These are phyloP conservation scores for Lasiurus borealis DNA, from an alignment of 2,113 vertebrate species.

Conservation along the genomic window DNA sequence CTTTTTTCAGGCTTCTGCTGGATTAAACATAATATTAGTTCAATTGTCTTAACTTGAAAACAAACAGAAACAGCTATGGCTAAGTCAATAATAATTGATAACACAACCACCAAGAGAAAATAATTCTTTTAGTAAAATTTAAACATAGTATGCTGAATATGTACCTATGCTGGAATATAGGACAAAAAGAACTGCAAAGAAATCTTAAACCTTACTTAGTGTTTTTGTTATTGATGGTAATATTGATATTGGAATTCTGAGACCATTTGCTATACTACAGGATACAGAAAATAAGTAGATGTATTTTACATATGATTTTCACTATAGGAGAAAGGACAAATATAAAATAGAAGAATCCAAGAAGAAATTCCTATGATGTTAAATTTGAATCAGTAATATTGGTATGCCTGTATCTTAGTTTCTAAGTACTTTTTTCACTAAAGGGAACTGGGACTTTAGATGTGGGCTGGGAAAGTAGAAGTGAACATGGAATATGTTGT, in stretches of 20 bases:
- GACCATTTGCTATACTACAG: neutral
- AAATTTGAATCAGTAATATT: slow-evolving; percentile 13
- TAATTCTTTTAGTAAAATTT: slow-evolving; percentile 55
- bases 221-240: slow-evolving; percentile 18
- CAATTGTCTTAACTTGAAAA: slow-evolving; percentile 51
- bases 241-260: slow-evolving; percentile 23
- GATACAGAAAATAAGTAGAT: slow-evolving; percentile 5
- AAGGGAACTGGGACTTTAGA: neutral
- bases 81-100: slow-evolving; percentile 35
- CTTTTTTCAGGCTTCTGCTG: slow-evolving; percentile 47
- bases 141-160: slow-evolving; percentile 16
- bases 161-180: neutral
- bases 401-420: neutral
- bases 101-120: slow-evolving; percentile 27
- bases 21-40: slow-evolving; percentile 52
- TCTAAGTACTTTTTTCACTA: slow-evolving; percentile 33
- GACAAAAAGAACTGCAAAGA: slow-evolving; percentile 25
- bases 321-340: neutral
- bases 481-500: neutral
- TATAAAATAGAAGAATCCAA: slow-evolving; percentile 11
- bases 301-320: slow-evolving; percentile 12
- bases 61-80: neutral
- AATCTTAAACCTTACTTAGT: slow-evolving; percentile 26
- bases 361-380: slow-evolving; percentile 7
- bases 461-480: neutral